These are phyloP conservation scores for Callipepla squamata DNA, from an alignment of 2,113 vertebrate species.

Conservation along the genomic window DNA sequence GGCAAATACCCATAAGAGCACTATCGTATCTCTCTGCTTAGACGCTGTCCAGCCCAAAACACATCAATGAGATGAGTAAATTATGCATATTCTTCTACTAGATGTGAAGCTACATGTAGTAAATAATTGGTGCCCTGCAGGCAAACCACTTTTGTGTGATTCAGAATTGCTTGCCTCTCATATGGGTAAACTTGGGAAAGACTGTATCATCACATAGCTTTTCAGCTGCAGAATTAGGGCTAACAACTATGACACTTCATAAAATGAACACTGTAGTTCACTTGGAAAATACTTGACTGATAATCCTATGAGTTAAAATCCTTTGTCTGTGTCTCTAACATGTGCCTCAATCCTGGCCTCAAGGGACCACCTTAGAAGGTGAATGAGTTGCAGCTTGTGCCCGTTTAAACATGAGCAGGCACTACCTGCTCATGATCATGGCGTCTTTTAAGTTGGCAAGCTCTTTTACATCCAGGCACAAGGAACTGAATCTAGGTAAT, in stretches of 20 bases:
- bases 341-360: slow-evolving; percentile 46
- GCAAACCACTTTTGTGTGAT: slow-evolving; percentile 45
- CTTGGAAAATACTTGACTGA: slow-evolving; percentile 51
- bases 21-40: not conserved
- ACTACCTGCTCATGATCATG: not conserved
- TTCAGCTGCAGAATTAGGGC: slow-evolving; percentile 43
- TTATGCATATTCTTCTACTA: slow-evolving; percentile 55
- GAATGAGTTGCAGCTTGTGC: slow-evolving; percentile 56
- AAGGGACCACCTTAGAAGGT: slow-evolving; percentile 60
- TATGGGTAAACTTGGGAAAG: slow-evolving; percentile 36
- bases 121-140: slow-evolving; percentile 71
- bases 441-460: not conserved
- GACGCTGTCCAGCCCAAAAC: slow-evolving; percentile 41
- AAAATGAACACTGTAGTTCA: slow-evolving; percentile 16
- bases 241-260: slow-evolving; percentile 49
- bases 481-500: not conserved
- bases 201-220: slow-evolving; percentile 46
- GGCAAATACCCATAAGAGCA: slow-evolving; percentile 4
- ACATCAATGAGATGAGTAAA: slow-evolving; percentile 64
- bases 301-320: slow-evolving; percentile 66
- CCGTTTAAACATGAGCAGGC: not conserved
- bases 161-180: slow-evolving; percentile 40
- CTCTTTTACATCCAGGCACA: not conserved
- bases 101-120: slow-evolving; percentile 70
- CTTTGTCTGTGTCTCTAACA: slow-evolving; percentile 19